These are phyloP conservation scores for Protomyctophum bolini DNA, from an alignment of 2,113 vertebrate species.

Conservation along the genomic window DNA sequence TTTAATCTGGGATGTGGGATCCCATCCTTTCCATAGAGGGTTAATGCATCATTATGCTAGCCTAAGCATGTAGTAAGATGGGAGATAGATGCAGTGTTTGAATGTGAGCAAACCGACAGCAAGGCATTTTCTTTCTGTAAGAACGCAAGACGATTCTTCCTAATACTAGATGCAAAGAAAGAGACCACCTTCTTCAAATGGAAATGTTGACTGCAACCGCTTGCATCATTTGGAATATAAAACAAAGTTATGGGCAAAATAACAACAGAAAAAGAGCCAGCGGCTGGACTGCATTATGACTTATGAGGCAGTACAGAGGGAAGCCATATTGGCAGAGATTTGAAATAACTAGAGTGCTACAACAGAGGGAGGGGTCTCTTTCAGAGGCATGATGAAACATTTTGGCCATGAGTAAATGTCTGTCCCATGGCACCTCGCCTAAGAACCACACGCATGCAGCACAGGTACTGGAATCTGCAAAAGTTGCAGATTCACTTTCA, in stretches of 20 bases:
- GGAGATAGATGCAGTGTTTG: slow-evolving; percentile 23
- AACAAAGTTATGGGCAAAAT: slow-evolving; percentile 28
- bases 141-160: neutral
- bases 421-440: neutral
- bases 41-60: slow-evolving; percentile 27
- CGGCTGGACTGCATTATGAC: slow-evolving; percentile 63
- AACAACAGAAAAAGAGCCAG: slow-evolving; percentile 19
- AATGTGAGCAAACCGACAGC: slow-evolving; percentile 8
- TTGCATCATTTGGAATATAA: slow-evolving; percentile 52
- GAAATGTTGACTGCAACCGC: slow-evolving; percentile 29
- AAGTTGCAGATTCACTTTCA: neutral
- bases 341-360: slow-evolving; percentile 46
- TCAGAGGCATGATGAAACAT: slow-evolving; percentile 61
- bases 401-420: slow-evolving; percentile 47
- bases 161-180: slow-evolving; percentile 13
- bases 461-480: slow-evolving; percentile 15
- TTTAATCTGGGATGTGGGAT: slow-evolving; percentile 45
- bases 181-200: slow-evolving; percentile 18
- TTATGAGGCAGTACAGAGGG: slow-evolving; percentile 14
- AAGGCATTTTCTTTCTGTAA: slow-evolving; percentile 3
- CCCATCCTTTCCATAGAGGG: slow-evolving; percentile 1
- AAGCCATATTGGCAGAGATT: slow-evolving; percentile 53
- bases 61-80: slow-evolving; percentile 2
- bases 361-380: slow-evolving; percentile 63
- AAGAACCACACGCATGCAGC: slow-evolving; percentile 52